phyloP scores from a whole-genome alignment of 2,797 vertebrate genomes.

The Garrulus glandarius region DNA sequence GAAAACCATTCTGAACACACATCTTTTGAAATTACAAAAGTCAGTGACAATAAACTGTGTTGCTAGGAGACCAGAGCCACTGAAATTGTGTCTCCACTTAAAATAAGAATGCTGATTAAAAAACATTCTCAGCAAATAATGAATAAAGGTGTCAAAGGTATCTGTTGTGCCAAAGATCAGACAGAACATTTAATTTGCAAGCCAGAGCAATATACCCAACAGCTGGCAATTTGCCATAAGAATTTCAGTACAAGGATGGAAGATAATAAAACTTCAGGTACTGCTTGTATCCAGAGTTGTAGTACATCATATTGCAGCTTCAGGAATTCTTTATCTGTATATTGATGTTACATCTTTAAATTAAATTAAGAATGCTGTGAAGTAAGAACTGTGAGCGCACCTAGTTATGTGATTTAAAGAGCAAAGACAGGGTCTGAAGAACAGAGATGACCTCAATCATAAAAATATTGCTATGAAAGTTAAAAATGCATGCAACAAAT shows the following conservation, averaged over 20 bases:
- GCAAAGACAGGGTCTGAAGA: background rate
- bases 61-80: constrained; percentile 18
- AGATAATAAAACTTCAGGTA: background rate
- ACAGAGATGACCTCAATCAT: background rate
- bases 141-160: background rate
- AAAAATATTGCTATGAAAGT: background rate
- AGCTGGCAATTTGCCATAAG: background rate
- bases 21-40: background rate
- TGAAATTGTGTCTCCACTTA: background rate
- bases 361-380: background rate
- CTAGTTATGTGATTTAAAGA: background rate
- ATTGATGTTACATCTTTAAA: background rate
- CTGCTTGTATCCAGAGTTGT: background rate
- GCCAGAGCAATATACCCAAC: background rate
- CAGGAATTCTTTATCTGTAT: background rate
- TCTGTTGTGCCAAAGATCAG: background rate
- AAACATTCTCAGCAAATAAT: background rate
- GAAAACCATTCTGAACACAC: background rate
- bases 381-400: background rate
- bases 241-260: background rate
- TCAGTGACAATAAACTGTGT: background rate
- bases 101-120: constrained; percentile 17
- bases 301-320: background rate
- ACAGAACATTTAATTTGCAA: background rate
- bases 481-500: background rate